These are phyloP conservation scores for Natator depressus DNA, from an alignment of 2,113 vertebrate species.

Conservation along the genomic window DNA sequence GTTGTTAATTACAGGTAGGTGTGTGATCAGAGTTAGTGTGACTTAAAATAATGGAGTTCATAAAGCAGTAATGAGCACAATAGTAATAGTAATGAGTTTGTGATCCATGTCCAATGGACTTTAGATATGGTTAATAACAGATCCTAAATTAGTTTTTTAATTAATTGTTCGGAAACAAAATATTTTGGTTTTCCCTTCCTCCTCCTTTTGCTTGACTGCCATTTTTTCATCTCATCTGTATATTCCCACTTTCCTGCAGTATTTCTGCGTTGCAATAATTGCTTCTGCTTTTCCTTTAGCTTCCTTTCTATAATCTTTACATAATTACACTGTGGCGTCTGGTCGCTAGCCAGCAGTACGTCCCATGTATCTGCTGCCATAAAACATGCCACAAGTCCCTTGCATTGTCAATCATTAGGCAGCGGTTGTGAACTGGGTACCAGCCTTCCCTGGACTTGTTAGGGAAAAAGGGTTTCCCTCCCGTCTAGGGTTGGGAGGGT, in stretches of 20 bases:
- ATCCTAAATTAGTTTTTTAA: conserved; percentile 61
- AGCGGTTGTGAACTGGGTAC: conserved; percentile 57
- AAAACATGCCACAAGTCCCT: conserved; percentile 11
- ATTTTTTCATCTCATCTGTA: conserved; percentile 30
- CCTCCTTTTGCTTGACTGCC: conserved; percentile 56
- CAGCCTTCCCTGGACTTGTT: conserved; percentile 28
- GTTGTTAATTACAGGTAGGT: conserved; percentile 55
- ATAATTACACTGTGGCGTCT: background rate
- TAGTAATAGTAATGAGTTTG: conserved; percentile 45
- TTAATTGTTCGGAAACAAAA: conserved; percentile 76
- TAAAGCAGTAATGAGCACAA: conserved; percentile 48
- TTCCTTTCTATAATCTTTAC: conserved; percentile 24
- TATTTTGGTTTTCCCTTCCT: conserved; percentile 52
- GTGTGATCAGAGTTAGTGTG: background rate
- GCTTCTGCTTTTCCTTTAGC: conserved; percentile 37
- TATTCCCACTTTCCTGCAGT: conserved; percentile 59
- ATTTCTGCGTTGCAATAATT: conserved; percentile 42
- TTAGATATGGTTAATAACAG: conserved; percentile 60
- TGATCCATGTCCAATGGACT: conserved; percentile 60
- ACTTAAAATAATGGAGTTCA: conserved; percentile 60
- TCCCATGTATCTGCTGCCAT: background rate
- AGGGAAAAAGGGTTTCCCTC: too few relatives aligned
- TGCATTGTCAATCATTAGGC: conserved; percentile 23
- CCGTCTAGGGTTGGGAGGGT: too few relatives aligned
- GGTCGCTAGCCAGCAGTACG: background rate